phyloP scores from a whole-genome alignment of 2,888 invertebrate species.

The Eurytoma californica region DNA sequence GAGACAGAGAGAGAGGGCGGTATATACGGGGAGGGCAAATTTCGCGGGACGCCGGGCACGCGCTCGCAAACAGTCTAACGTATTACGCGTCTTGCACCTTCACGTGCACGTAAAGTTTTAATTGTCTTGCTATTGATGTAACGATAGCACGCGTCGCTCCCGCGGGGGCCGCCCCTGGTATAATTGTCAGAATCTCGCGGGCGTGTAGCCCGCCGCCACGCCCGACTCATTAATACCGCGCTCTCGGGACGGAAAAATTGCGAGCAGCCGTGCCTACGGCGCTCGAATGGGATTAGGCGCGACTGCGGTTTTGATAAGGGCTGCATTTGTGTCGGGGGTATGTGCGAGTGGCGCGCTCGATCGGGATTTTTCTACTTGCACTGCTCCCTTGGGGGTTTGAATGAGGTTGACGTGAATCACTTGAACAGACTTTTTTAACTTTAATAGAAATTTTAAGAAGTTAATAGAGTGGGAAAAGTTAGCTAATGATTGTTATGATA shows the following conservation, averaged over 20 bases:
- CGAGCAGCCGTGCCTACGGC: no score
- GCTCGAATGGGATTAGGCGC: no score
- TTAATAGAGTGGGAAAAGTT: no score
- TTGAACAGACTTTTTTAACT: no score
- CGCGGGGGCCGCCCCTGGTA: neutral
- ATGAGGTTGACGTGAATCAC: no score
- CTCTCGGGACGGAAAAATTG: neutral
- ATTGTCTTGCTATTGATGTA: conserved; percentile 52
- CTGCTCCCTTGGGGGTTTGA: no score
- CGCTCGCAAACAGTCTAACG: conserved; percentile 42
- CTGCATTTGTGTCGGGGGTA: no score
- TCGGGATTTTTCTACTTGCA: no score
- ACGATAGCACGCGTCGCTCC: conserved; percentile 34
- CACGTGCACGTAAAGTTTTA: conserved; percentile 50
- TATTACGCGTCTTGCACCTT: conserved; percentile 29
- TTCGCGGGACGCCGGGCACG: neutral
- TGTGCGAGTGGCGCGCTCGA: no score
- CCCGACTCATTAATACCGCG: conserved; percentile 11
- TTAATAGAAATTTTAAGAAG: no score
- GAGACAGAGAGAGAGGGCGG: neutral
- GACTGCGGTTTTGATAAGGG: no score
- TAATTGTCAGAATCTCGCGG: conserved; percentile 26
- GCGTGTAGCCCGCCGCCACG: neutral
- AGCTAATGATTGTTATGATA: no score
- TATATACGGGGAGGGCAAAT: conserved; percentile 17